A percentile compares a stretch with the other conserved stretches of the same genome.
Conservation (phyloP, 2,888 invertebrate species). For the Scaptodrosophila latifasciaeformis region DNA sequence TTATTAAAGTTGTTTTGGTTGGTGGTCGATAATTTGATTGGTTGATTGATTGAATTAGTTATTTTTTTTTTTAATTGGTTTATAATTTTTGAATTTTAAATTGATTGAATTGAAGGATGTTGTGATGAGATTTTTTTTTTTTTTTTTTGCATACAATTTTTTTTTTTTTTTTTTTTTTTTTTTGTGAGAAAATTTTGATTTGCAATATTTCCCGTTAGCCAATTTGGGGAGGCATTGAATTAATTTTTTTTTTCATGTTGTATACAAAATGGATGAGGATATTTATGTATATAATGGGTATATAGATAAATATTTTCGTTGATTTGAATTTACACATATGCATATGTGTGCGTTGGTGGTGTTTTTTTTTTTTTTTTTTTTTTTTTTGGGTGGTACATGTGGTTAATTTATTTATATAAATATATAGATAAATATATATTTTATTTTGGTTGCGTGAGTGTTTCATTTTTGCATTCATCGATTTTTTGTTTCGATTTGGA, state of each 20-base stretch:
- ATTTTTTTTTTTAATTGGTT: conserved; percentile 32
- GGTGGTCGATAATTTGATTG: conserved; percentile 15
- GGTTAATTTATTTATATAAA: conserved; percentile 20
- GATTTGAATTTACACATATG: conserved; percentile 40
- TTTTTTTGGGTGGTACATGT: conserved; percentile 7
- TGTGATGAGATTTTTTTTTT: conserved; percentile 22
- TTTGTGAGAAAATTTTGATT: conserved; percentile 2
- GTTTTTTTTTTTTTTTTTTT: no score
- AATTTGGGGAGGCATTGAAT: conserved; percentile 22
- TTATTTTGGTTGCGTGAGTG: conserved; percentile 38
- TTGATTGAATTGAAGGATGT: conserved; percentile 17
- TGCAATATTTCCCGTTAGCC: conserved; percentile 12
- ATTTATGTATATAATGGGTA: conserved; percentile 18
- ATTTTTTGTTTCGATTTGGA: conserved; percentile 57
- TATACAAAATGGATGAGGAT: conserved; percentile 22
- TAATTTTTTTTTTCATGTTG: conserved; percentile 17
- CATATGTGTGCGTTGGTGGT: conserved; percentile 30
- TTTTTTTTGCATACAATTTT: conserved; percentile 21
- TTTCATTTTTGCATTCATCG: conserved; percentile 57
- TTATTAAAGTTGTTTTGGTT: neutral
- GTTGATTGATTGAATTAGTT: conserved; percentile 11
- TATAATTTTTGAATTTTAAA: conserved; percentile 10
- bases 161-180: conserved; percentile 4
- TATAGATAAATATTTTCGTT: conserved; percentile 21
- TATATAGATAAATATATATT: conserved; percentile 24